phyloP scores from a whole-genome alignment of 2,797 vertebrate genomes.

The Emydoidea blandingii region DNA sequence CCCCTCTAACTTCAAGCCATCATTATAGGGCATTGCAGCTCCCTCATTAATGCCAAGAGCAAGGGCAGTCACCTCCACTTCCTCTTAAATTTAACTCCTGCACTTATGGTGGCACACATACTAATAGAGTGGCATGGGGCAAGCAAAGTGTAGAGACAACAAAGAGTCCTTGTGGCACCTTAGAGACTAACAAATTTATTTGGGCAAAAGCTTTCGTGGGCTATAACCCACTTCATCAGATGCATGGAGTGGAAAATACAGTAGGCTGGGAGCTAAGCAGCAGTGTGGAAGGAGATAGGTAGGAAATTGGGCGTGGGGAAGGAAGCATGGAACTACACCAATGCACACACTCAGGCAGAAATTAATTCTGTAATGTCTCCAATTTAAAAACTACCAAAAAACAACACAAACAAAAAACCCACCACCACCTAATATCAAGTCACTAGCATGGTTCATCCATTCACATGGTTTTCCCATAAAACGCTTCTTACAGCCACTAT shows the following conservation, averaged over 20 bases:
- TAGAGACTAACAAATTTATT: no score
- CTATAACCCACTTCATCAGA: no score
- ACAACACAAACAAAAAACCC: no score
- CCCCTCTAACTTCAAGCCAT: background rate
- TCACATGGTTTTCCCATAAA: background rate
- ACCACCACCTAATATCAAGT: background rate
- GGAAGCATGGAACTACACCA: background rate
- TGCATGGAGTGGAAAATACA: no score
- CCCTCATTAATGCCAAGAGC: no score
- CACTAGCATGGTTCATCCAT: background rate
- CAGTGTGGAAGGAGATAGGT: background rate
- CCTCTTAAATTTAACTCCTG: background rate
- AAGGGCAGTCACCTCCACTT: background rate
- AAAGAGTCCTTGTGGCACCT: no score
- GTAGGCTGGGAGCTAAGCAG: background rate
- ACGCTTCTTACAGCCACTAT: background rate
- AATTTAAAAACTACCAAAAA: background rate
- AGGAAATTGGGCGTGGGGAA: background rate
- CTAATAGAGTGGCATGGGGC: background rate
- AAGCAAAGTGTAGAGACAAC: no score
- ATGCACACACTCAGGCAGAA: background rate
- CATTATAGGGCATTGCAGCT: background rate
- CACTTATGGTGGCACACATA: background rate
- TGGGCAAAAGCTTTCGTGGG: no score
- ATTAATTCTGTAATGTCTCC: background rate